These are phyloP conservation scores for Alloscopus bannaensis DNA, from an alignment of 2,888 invertebrate genomes.

Conservation along the genomic window DNA sequence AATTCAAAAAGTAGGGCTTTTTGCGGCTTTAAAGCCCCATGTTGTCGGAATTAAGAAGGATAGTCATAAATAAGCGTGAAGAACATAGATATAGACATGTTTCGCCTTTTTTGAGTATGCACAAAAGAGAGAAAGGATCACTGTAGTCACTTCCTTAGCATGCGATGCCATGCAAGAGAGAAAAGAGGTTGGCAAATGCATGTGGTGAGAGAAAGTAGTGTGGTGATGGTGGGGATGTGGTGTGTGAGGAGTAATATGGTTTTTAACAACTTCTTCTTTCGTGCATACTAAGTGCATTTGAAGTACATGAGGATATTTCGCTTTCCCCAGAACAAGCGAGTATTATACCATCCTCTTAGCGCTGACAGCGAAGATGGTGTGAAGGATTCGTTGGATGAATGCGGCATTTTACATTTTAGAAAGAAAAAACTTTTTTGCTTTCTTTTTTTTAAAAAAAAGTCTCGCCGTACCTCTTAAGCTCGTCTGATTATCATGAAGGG, in stretches of 20 bases:
- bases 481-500: too few species aligned
- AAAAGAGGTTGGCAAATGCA: too few species aligned
- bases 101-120: conserved; percentile 33
- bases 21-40: conserved; percentile 46
- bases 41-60: conserved; percentile 59
- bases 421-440: too few species aligned
- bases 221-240: conserved; percentile 37
- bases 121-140: conserved; percentile 24
- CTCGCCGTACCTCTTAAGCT: too few species aligned
- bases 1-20: conserved; percentile 51
- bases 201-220: too few species aligned
- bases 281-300: conserved; percentile 49
- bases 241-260: conserved; percentile 46
- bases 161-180: conserved; percentile 16
- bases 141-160: conserved; percentile 14
- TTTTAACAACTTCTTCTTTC: conserved; percentile 37
- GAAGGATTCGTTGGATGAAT: too few species aligned
- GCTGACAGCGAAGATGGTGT: too few species aligned
- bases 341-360: too few species aligned
- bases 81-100: conserved; percentile 51
- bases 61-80: conserved; percentile 55
- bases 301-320: too few species aligned
- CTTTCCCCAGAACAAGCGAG: too few species aligned
- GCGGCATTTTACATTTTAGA: too few species aligned
- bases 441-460: too few species aligned